Conservation (phyloP, 2,888 invertebrate genomes). For the Nephrotoma guestfalica region DNA sequence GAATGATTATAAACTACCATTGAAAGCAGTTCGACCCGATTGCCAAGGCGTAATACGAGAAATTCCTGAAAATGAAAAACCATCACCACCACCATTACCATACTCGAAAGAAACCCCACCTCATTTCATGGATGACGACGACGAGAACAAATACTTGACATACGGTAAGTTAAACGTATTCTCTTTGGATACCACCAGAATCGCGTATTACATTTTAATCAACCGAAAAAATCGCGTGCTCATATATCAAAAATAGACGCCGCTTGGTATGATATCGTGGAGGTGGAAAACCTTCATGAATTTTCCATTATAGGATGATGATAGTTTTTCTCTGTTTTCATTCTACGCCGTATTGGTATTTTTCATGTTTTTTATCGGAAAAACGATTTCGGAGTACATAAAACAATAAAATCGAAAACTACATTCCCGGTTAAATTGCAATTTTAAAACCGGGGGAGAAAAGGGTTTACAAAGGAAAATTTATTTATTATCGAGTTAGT, state of each 20-base stretch:
- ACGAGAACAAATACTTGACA: constrained; percentile 25
- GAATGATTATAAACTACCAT: constrained; percentile 52
- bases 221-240: not conserved
- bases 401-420: not conserved
- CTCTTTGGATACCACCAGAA: too few relatives aligned
- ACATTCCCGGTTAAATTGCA: not conserved
- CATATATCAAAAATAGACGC: not conserved
- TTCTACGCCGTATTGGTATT: not conserved
- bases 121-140: constrained; percentile 25
- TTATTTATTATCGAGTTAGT: not conserved
- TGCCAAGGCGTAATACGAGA: constrained; percentile 47
- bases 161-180: constrained; percentile 18
- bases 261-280: not conserved
- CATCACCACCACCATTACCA: constrained; percentile 11
- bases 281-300: not conserved
- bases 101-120: constrained; percentile 27
- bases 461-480: not conserved
- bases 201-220: not conserved
- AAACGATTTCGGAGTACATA: not conserved
- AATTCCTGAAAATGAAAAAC: constrained; percentile 40
- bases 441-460: not conserved
- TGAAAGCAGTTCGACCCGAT: constrained; percentile 51
- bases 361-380: not conserved
- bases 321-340: not conserved
- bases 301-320: not conserved